Evolutionary conservation across 2,888 invertebrate species (phyloP).

Genomic region (Drymonia ruficornis): DNA sequence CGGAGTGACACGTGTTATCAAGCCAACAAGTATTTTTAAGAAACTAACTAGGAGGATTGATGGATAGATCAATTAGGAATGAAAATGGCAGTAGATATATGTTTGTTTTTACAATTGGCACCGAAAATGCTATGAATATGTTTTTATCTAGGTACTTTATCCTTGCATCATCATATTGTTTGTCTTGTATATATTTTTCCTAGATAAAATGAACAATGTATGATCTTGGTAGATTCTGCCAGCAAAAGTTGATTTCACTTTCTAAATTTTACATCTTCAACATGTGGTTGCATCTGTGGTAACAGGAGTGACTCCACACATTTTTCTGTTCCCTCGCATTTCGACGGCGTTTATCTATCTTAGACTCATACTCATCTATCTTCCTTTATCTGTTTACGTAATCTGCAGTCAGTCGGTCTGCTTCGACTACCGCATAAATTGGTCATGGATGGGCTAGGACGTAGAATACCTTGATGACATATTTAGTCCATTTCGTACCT

Average conservation of each 20-base stretch:
- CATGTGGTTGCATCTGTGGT: background rate
- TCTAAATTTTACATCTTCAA: no score
- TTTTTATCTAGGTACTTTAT: no score
- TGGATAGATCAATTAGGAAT: background rate
- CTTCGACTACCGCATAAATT: background rate
- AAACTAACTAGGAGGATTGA: background rate
- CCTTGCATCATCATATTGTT: background rate
- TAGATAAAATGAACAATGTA: no score
- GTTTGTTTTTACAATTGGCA: no score
- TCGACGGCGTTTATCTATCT: background rate
- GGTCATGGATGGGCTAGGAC: background rate
- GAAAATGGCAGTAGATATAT: background rate
- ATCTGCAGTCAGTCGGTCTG: background rate
- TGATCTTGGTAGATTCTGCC: no score
- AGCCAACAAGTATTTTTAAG: background rate
- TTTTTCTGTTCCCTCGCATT: background rate
- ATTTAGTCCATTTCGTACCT: no score
- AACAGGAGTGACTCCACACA: background rate
- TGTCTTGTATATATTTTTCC: no score
- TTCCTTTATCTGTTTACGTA: background rate
- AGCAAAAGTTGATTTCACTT: no score
- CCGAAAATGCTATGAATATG: no score
- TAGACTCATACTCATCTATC: background rate
- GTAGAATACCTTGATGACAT: no score
- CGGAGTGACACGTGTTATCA: background rate